Evolutionary conservation across 2,797 vertebrate genomes (phyloP).

Genomic region (Parotocinclus haroldoi): DNA sequence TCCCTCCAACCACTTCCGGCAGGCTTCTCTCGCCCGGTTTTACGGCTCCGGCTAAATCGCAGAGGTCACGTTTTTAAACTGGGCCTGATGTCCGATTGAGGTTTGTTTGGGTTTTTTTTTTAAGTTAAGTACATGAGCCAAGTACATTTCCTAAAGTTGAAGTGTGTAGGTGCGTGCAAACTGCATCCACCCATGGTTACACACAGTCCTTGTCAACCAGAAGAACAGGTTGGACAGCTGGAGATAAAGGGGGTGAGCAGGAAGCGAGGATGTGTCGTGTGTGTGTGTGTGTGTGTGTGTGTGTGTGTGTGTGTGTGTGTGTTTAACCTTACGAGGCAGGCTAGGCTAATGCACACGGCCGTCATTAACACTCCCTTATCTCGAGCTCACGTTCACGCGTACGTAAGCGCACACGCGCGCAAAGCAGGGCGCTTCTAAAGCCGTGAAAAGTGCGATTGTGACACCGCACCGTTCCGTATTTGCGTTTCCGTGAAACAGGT

Average conservation of each 20-base stretch:
- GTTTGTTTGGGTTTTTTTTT: too few relatives aligned
- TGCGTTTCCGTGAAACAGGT: slow-evolving; percentile 11
- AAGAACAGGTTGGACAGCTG: slow-evolving; percentile 76
- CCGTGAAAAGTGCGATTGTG: slow-evolving; percentile 20
- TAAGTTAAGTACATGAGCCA: slow-evolving; percentile 17
- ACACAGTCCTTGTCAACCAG: slow-evolving; percentile 55
- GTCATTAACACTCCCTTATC: slow-evolving; percentile 21
- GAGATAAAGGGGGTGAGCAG: slow-evolving; percentile 63
- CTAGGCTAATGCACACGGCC: slow-evolving; percentile 40
- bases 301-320: slow-evolving; percentile 47
- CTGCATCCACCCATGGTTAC: slow-evolving; percentile 54
- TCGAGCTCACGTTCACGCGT: background rate
- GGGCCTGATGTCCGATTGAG: slow-evolving; percentile 22
- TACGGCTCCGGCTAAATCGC: slow-evolving; percentile 27
- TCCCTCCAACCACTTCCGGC: slow-evolving; percentile 13
- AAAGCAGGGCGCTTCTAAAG: background rate
- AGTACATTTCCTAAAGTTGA: slow-evolving; percentile 28
- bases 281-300: slow-evolving; percentile 46
- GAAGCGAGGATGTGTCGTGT: slow-evolving; percentile 55
- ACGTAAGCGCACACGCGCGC: background rate
- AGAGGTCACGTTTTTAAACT: slow-evolving; percentile 30
- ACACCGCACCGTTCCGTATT: background rate
- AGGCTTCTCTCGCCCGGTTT: slow-evolving; percentile 22
- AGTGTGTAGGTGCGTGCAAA: slow-evolving; percentile 30
- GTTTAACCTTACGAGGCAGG: slow-evolving; percentile 65